Conservation (phyloP, 2,888 invertebrate species). For the Acanthosepion pharaonis region DNA sequence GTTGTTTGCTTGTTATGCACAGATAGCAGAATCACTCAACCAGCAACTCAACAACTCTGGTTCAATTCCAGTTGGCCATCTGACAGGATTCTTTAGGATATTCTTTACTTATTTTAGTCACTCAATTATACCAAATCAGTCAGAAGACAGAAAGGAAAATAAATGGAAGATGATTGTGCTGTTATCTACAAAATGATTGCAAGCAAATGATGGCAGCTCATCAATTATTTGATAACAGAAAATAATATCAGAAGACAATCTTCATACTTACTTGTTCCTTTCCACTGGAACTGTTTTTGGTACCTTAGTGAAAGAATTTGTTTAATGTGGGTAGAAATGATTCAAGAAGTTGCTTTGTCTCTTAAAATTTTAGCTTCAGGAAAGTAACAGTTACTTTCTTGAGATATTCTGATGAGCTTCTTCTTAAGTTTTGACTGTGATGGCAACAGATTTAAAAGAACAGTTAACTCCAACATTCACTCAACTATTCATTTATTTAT, state of each 20-base stretch:
- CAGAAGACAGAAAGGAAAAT: neutral
- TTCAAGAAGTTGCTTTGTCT: too few relatives aligned
- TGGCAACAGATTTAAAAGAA: too few relatives aligned
- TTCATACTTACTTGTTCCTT: too few relatives aligned
- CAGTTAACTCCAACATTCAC: too few relatives aligned
- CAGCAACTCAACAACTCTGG: conserved; percentile 33
- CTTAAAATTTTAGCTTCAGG: too few relatives aligned
- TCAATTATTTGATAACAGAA: neutral
- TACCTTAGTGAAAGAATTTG: too few relatives aligned
- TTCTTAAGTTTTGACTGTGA: too few relatives aligned
- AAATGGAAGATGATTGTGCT: neutral
- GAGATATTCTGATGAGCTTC: too few relatives aligned
- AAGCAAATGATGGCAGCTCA: neutral
- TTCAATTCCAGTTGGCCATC: neutral
- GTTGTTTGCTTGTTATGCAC: neutral
- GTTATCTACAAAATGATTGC: neutral
- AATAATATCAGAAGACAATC: neutral
- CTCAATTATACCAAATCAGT: neutral
- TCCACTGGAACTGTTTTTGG: too few relatives aligned
- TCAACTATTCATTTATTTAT: too few relatives aligned
- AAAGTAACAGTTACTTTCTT: too few relatives aligned
- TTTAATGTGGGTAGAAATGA: too few relatives aligned
- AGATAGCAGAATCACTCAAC: neutral
- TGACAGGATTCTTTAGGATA: conserved; percentile 3
- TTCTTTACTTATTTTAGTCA: conserved; percentile 33